Conservation (phyloP, 2,113 vertebrate species). For the Lynx canadensis region DNA sequence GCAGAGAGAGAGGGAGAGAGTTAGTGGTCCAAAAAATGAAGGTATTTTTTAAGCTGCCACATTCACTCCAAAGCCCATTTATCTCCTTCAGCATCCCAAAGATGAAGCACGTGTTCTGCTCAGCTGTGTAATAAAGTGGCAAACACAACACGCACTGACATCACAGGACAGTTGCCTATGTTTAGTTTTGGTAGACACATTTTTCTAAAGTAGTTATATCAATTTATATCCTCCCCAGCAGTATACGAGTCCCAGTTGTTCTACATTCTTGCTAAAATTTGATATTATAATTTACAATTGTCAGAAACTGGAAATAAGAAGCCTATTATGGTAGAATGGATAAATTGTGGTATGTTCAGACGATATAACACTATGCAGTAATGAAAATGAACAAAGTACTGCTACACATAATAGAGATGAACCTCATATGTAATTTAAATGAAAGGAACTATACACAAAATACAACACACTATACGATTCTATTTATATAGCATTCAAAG, state of each 20-base stretch:
- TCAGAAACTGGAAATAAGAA: neutral
- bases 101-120: no score
- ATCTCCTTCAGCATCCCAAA: no score
- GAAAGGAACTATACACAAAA: neutral
- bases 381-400: neutral
- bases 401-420: neutral
- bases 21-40: no score
- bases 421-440: conserved; percentile 8
- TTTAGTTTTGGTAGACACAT: neutral
- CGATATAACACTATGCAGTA: neutral
- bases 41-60: no score
- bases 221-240: neutral
- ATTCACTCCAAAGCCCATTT: no score
- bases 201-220: neutral
- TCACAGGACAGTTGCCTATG: neutral
- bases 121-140: no score
- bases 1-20: no score
- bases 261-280: neutral
- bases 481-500: neutral
- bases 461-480: neutral
- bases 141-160: no score
- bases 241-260: neutral
- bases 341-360: neutral
- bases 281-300: neutral
- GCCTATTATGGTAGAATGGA: neutral